Percentiles rank a stretch among this genome's conserved stretches.
Evolutionary conservation across 2,797 vertebrate species (phyloP).

Genomic region (Aldrovandia affinis): DNA sequence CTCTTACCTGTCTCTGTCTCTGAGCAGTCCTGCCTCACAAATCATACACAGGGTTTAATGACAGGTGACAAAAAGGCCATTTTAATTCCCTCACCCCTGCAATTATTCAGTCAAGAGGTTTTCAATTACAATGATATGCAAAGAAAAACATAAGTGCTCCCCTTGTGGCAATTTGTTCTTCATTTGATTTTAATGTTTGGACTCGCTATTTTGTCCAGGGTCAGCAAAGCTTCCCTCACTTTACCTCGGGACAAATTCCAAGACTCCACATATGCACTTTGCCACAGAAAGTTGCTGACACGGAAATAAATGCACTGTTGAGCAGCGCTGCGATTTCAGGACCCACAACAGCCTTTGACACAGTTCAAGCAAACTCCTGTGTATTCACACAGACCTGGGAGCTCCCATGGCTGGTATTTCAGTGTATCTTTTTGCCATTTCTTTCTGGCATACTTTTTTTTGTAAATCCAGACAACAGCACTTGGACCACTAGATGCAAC

Average conservation of each 20-base stretch:
- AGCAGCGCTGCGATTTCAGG: conserved; percentile 76
- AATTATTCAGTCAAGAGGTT: no score
- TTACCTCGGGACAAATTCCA: conserved; percentile 47
- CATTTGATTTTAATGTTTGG: no score
- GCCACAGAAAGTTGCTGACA: no score
- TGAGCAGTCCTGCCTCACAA: no score
- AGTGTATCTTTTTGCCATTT: not conserved
- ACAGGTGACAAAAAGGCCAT: no score
- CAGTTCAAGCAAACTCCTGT: no score
- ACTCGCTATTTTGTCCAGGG: conserved; percentile 61
- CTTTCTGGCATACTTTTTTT: not conserved
- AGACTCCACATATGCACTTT: not conserved
- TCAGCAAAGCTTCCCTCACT: conserved; percentile 71
- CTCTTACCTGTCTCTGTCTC: no score
- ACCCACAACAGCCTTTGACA: conserved; percentile 31
- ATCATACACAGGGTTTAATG: no score
- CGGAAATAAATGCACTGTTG: conserved; percentile 66
- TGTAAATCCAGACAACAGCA: not conserved
- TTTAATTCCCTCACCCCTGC: no score
- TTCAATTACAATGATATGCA: no score
- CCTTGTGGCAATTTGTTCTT: no score
- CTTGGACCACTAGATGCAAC: not conserved
- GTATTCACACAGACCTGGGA: no score
- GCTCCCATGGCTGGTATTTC: not conserved
- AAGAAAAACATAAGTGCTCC: not conserved